Percentiles rank a stretch among this genome's conserved stretches.
These are phyloP conservation scores for Pygoscelis adeliae DNA, from an alignment of 2,113 vertebrate species.

Conservation along the genomic window DNA sequence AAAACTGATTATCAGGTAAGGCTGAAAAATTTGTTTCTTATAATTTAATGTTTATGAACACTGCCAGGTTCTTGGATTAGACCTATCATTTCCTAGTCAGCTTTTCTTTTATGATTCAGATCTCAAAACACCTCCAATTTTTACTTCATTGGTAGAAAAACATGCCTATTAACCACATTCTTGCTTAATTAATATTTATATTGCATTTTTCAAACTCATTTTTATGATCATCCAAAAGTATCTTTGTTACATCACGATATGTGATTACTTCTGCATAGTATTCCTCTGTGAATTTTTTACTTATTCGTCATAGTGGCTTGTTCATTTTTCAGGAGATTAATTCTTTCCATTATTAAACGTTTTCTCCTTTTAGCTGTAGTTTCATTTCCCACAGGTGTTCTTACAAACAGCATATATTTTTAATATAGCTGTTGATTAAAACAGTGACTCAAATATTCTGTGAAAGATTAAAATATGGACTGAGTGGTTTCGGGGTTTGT, in stretches of 20 bases:
- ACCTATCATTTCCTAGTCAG: background rate
- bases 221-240: background rate
- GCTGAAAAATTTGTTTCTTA: background rate
- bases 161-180: background rate
- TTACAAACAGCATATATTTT: background rate
- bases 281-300: background rate
- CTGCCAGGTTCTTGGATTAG: background rate
- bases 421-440: background rate
- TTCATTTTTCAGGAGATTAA: background rate
- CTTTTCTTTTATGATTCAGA: background rate
- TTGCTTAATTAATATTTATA: background rate
- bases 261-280: background rate
- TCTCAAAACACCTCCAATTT: rapidly evolving
- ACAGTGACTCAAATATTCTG: background rate
- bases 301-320: background rate
- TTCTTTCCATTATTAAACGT: background rate
- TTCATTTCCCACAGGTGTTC: background rate
- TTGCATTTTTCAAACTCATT: background rate
- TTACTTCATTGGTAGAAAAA: background rate
- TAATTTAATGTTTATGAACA: background rate
- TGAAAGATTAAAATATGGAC: background rate
- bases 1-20: background rate
- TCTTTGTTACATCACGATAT: background rate
- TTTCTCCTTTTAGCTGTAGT: background rate
- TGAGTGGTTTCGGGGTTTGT: background rate